These are phyloP conservation scores for Serinus canaria DNA, from an alignment of 2,113 vertebrate genomes.

Conservation along the genomic window DNA sequence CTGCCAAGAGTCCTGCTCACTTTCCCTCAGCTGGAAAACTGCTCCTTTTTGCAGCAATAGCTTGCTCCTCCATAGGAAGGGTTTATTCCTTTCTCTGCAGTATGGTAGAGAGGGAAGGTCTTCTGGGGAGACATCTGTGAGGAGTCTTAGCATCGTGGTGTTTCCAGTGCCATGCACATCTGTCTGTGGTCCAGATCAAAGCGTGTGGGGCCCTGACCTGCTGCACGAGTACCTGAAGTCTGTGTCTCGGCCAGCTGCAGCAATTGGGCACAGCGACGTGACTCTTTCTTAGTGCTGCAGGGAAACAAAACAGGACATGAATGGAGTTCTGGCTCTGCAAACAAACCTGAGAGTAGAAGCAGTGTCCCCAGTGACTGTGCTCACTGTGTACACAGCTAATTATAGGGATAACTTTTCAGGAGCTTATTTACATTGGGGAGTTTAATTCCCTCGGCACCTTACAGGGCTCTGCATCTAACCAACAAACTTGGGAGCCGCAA, in stretches of 20 bases:
- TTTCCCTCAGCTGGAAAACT: background rate
- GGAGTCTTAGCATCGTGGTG: background rate
- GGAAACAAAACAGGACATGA: constrained; percentile 32
- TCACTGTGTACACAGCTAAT: constrained; percentile 18
- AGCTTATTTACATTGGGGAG: background rate
- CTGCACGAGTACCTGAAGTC: background rate
- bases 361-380: background rate
- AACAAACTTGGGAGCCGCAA: background rate
- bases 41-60: background rate
- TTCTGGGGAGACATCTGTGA: background rate
- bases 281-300: background rate
- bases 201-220: background rate
- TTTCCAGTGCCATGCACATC: background rate
- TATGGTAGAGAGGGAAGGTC: background rate
- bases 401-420: constrained; percentile 46
- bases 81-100: background rate
- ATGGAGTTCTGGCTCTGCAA: constrained; percentile 5
- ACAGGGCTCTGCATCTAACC: background rate
- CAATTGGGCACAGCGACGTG: background rate
- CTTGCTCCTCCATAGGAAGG: background rate
- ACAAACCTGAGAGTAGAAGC: constrained; percentile 2
- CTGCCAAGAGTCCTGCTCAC: background rate
- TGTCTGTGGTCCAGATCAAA: background rate
- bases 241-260: background rate
- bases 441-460: constrained; percentile 15